Conservation (phyloP, 2,888 invertebrate species). For the Perithous albicinctus region DNA sequence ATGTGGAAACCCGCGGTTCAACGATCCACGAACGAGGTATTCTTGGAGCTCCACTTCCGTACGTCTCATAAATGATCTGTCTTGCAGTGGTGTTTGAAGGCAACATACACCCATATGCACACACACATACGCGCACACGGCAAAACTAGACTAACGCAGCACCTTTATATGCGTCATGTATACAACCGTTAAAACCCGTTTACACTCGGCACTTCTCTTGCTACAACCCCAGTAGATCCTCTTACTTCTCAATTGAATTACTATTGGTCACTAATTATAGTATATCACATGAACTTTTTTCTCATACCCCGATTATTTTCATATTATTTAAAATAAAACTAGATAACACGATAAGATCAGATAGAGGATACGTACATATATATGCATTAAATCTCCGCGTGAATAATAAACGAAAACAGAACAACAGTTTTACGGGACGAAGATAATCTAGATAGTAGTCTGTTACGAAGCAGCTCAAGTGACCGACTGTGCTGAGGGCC, state of each 20-base stretch:
- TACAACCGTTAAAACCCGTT: background rate
- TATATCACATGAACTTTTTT: background rate
- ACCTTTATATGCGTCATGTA: background rate
- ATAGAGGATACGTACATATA: background rate
- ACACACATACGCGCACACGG: conserved; percentile 17
- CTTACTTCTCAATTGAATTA: background rate
- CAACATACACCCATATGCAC: conserved; percentile 14
- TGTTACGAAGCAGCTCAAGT: conserved; percentile 29
- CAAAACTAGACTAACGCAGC: conserved; percentile 25
- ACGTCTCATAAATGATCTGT: conserved; percentile 60
- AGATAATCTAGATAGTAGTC: background rate
- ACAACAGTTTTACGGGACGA: background rate
- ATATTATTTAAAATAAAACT: background rate
- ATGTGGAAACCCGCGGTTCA: conserved; percentile 77
- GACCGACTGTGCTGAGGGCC: conserved; percentile 31
- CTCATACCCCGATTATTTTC: background rate
- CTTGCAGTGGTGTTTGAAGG: conserved; percentile 48
- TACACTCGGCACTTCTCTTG: background rate
- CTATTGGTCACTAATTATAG: background rate
- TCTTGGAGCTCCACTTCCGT: conserved; percentile 65
- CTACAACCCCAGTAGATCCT: background rate
- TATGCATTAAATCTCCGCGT: background rate
- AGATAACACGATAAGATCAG: background rate
- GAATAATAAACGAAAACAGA: background rate
- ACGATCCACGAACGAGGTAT: conserved; percentile 74